Evolutionary conservation across 2,888 invertebrate genomes (phyloP).

Genomic region (Macaria liturata): DNA sequence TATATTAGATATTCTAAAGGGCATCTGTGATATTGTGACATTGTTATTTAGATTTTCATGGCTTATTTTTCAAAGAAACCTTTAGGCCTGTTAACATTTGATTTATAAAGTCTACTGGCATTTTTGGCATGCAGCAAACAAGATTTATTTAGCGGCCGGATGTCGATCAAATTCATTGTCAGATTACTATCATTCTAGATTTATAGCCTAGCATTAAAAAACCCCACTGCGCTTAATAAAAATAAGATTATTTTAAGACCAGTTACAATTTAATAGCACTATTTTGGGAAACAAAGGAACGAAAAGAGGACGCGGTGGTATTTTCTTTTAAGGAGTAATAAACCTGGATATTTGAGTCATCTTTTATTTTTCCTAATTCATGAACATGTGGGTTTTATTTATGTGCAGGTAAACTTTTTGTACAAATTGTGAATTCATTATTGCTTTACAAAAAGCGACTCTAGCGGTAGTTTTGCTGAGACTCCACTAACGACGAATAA

Average conservation of each 20-base stretch:
- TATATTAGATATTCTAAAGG: too few relatives aligned
- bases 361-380: too few relatives aligned
- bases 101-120: slow-evolving; percentile 22
- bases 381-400: too few relatives aligned
- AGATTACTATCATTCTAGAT: slow-evolving; percentile 32
- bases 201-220: slow-evolving; percentile 12
- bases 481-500: too few relatives aligned
- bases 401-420: too few relatives aligned
- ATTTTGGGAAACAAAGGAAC: slow-evolving; percentile 3
- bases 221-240: slow-evolving; percentile 9
- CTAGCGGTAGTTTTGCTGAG: too few relatives aligned
- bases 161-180: slow-evolving; percentile 45
- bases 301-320: not conserved
- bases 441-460: too few relatives aligned
- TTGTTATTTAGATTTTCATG: too few relatives aligned
- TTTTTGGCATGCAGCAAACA: slow-evolving; percentile 34
- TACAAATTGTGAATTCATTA: too few relatives aligned
- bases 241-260: slow-evolving; percentile 4
- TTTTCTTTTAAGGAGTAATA: not conserved
- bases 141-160: too few relatives aligned
- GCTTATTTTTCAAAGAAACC: not conserved
- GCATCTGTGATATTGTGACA: too few relatives aligned
- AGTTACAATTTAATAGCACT: slow-evolving; percentile 5
- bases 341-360: too few relatives aligned
- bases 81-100: slow-evolving; percentile 22